phyloP scores from a whole-genome alignment of 2,113 vertebrate genomes.

The Tachycineta bicolor region DNA sequence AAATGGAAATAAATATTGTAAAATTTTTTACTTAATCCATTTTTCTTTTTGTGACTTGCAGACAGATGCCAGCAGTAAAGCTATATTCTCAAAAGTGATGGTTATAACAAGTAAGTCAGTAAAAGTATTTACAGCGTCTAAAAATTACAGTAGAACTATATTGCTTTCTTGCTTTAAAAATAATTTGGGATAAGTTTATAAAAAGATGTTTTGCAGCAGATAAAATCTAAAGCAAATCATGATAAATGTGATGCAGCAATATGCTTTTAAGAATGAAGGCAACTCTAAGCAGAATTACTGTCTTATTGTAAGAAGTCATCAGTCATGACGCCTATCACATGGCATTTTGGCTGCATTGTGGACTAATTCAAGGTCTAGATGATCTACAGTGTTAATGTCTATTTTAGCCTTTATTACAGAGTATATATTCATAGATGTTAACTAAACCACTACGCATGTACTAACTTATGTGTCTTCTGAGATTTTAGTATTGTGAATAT shows the following conservation, averaged over 20 bases:
- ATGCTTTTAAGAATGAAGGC: neutral
- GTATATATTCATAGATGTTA: neutral
- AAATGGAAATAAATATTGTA: neutral
- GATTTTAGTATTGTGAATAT: neutral
- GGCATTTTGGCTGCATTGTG: neutral
- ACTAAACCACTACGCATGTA: neutral
- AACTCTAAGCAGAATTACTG: neutral
- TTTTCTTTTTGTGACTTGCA: slow-evolving; percentile 74
- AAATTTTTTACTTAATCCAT: neutral
- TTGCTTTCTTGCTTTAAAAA: neutral
- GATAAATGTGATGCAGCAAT: neutral
- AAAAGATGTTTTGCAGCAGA: neutral
- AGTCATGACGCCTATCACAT: neutral
- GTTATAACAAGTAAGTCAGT: slow-evolving; percentile 94
- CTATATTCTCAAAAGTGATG: slow-evolving; percentile 98
- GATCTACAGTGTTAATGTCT: neutral
- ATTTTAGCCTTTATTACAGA: neutral
- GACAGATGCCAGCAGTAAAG: slow-evolving; percentile 95
- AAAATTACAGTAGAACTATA: neutral
- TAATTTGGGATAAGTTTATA: neutral
- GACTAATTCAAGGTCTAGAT: neutral
- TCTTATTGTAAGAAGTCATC: neutral
- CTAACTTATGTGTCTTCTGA: neutral
- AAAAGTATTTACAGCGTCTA: neutral
- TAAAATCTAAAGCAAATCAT: neutral